Evolutionary conservation across 2,113 vertebrate species (phyloP), one percentile per base, ranked within the genome.

Genomic region (Gambusia affinis): DNA sequence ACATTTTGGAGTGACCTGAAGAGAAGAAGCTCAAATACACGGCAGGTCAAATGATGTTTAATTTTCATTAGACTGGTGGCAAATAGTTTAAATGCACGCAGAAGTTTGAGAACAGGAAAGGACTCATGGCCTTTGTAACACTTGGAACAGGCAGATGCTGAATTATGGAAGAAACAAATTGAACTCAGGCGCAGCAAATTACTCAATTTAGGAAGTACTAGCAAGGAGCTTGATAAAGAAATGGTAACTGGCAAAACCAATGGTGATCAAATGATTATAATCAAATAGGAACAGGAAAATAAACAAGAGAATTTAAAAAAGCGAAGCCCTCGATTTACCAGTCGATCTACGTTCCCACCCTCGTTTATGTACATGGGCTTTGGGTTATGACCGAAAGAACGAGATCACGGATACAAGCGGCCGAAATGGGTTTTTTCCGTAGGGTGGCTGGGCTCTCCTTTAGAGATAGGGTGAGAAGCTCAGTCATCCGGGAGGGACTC

Each of bases 171-270:
- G 67, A 64, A 65, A 67, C 65, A 89, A 89, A 92, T 92, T 88
- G 75, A 82, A 84, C 86, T 93, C 90, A 89, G 83, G 87, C 87
- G 73, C n/a, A 83, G 79, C 35, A 79, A 69, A 85, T 94, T 92
- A 91, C 79, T 79, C 82, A 85, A 84, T 92, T 93, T 81, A 86
- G 15, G 30, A 24, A 3, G 66, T 79, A 79, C 44, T 76, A 37
- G 68, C 11, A 54, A 71, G 42, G 60, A 61, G 42, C 72, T 31
- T 31, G 77, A 72, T 65, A 54, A 42, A 44, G 71, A 81, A 35
- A 35, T 17, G 44, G 10, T 6, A 47, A 31, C 42, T 81, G 35
- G 35, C 0, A 8, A 63, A 71, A 68, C 60, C 70, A 84, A 19
- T 10, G 15, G 8, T 31, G 61, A 39, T 39, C 24, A n/a, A 19